Conservation (phyloP, 2,113 vertebrate species). For the Eonycteris spelaea region DNA sequence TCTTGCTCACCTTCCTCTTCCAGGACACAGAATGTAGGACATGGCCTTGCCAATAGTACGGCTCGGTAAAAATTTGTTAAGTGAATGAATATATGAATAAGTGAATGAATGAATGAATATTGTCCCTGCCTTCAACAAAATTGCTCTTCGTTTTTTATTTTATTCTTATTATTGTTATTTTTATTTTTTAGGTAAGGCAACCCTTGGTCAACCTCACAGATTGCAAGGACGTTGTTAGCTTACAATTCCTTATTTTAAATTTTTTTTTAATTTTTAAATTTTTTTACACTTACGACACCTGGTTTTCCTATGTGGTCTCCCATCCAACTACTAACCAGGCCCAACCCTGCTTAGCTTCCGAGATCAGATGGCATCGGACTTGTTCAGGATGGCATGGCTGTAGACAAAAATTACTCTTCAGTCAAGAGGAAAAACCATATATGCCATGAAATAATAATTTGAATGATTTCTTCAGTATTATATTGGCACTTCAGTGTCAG, state of each 20-base stretch:
- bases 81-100: not conserved
- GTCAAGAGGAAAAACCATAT: not conserved
- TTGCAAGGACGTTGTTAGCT: no score
- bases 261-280: no score
- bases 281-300: no score
- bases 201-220: no score
- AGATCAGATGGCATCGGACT: no score
- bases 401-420: constrained; percentile 6
- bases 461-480: not conserved
- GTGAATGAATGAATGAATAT: not conserved
- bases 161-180: no score
- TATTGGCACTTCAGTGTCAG: not conserved
- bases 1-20: not conserved
- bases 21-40: not conserved
- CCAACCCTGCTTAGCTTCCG: no score
- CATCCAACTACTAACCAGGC: no score
- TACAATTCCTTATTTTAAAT: no score
- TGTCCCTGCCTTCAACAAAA: constrained; percentile 13
- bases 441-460: not conserved
- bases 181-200: no score
- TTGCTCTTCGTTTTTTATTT: not conserved
- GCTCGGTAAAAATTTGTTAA: not conserved
- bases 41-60: not conserved
- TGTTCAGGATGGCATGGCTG: no score
- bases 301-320: no score